Conservation (phyloP, 92 coral and sea anemone genomes). For the Diadumene lineata region DNA sequence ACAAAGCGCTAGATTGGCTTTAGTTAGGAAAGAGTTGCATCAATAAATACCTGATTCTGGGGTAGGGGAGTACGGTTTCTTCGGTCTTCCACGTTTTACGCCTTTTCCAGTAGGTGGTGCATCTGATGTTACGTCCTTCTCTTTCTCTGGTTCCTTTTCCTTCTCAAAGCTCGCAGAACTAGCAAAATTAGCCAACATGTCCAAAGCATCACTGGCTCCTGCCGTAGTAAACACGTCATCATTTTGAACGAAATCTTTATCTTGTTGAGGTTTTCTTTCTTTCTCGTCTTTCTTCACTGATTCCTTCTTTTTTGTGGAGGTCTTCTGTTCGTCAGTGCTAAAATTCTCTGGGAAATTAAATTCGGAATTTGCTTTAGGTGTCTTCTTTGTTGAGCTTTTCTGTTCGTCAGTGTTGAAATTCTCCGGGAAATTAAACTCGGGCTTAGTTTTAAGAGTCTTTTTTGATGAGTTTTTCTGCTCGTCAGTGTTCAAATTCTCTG, state of each 20-base stretch:
- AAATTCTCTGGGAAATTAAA: slow-evolving; percentile 57
- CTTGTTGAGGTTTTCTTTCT: slow-evolving; percentile 43
- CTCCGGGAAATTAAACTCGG: no score
- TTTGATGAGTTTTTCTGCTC: no score
- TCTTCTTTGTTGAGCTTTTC: slow-evolving; percentile 1
- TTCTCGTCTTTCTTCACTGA: slow-evolving; percentile 50
- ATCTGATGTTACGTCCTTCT: slow-evolving; percentile 42
- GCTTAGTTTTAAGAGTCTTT: no score
- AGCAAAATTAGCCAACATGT: slow-evolving; percentile 79
- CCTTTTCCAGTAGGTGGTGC: slow-evolving; percentile 48
- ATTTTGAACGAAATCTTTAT: slow-evolving; percentile 50
- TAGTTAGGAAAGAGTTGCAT: no score
- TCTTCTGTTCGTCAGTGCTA: slow-evolving; percentile 41
- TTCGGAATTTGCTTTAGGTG: slow-evolving; percentile 53
- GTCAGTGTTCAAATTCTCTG: no score
- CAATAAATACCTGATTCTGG: slow-evolving; percentile 57
- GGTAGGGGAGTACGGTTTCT: slow-evolving; percentile 53
- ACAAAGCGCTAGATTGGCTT: not conserved
- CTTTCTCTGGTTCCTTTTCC: slow-evolving; percentile 56
- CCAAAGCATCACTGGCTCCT: slow-evolving; percentile 65
- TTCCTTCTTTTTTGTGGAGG: slow-evolving; percentile 38
- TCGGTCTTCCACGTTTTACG: slow-evolving; percentile 65
- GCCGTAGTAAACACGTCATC: slow-evolving; percentile 72
- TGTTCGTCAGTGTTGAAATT: no score
- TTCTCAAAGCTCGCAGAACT: slow-evolving; percentile 56